Evolutionary conservation across 1,140 invertebrate genomes (phyloP), one percentile per base, ranked within the genome.

Genomic region (Papilio aristodemus): DNA sequence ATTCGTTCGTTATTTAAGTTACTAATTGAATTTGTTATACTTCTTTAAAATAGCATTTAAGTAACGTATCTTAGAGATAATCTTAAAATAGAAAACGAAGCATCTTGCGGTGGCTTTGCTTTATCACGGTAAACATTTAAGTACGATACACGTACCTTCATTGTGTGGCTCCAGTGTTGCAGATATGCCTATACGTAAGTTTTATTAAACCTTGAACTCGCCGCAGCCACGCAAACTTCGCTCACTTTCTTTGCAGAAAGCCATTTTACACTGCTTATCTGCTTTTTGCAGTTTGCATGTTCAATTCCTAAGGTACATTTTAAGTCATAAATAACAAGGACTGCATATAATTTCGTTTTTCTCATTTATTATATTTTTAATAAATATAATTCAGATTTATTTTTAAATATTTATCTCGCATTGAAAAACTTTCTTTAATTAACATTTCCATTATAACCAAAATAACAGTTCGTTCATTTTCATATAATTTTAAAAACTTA

Each of bases 301-400:
- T 62, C 36, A 19, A 41, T 41, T 37, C 17, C 19, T 46, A 46
- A 46, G 14, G 43, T 46, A 7, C 19, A 46, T 32, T 32, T 32
- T n/a, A 43, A 43, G 14, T 46, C 5, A 17, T 46, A 3, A 46
- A 9, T 46, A 46, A 9, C 19, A 7, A 46, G 6, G 6, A 10
- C 17, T 66, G 69, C 17, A 70, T 6, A 32, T 32, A 37, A 66
- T 59, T 66, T 25, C 54, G 59, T n/a, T n/a, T n/a, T n/a, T n/a
- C n/a, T n/a, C 37, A 66, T 59, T 46, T 19, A 1, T 5, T 46
- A 19, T 46, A 41, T 39, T 39, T 13, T 39, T 39, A 13, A 13
- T 13, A 13, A 13, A 13, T 13, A 13, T 2, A 3, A 13, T 13
- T 39, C 2, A 3, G 10, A 13, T 13, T 9, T 4, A 39, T 39